Evolutionary conservation across 2,888 invertebrate species (phyloP).

Genomic region (Apamea crenata): DNA sequence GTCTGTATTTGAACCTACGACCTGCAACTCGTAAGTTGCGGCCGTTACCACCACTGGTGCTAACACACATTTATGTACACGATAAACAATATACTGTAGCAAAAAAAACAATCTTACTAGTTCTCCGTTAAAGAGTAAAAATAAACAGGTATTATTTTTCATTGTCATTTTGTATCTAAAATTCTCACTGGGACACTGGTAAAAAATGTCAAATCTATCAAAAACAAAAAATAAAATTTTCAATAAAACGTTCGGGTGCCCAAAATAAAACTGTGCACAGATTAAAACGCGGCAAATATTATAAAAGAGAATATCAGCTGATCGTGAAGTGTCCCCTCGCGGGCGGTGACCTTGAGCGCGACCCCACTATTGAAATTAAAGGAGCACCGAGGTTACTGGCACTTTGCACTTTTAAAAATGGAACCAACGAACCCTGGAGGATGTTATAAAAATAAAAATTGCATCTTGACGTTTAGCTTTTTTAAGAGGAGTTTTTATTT

Average conservation of each 20-base stretch:
- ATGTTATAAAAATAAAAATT: slow-evolving; percentile 54
- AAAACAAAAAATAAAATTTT: background rate
- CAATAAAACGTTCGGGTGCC: background rate
- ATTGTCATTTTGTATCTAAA: background rate
- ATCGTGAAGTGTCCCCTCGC: slow-evolving; percentile 88
- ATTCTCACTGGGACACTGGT: background rate
- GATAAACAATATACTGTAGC: too few species aligned
- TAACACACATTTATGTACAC: too few species aligned
- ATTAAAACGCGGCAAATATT: slow-evolving; percentile 64
- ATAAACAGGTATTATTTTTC: background rate
- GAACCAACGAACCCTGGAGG: slow-evolving; percentile 69
- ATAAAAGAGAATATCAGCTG: slow-evolving; percentile 82
- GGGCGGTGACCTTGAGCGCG: slow-evolving; percentile 87
- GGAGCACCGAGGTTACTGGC: slow-evolving; percentile 88
- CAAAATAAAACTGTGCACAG: slow-evolving; percentile 31
- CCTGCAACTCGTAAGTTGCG: too few species aligned
- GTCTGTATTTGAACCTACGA: background rate
- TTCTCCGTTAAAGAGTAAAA: background rate
- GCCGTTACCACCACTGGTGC: too few species aligned
- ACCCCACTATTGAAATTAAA: slow-evolving; percentile 90
- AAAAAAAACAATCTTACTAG: background rate
- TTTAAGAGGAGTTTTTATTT: slow-evolving; percentile 1
- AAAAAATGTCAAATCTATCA: background rate
- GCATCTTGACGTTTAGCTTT: slow-evolving; percentile 7
- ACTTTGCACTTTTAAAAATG: slow-evolving; percentile 88